Evolutionary conservation across 2,797 vertebrate genomes (phyloP).

Genomic region (Amniataba percoides): DNA sequence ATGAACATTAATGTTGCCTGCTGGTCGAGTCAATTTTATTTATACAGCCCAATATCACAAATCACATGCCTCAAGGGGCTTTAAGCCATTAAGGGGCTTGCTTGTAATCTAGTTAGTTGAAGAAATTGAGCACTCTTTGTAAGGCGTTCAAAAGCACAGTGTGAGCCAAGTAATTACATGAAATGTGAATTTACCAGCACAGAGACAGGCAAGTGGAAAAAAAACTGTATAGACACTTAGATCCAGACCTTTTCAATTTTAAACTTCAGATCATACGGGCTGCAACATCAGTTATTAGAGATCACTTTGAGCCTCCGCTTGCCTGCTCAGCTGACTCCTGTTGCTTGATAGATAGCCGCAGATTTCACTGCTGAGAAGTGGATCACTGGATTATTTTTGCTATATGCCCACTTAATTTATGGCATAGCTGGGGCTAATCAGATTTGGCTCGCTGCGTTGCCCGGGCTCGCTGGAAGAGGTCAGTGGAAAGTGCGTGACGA

Average conservation of each 20-base stretch:
- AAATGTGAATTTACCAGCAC: background rate
- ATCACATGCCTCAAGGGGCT: no score
- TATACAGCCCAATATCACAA: no score
- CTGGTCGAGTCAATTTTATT: no score
- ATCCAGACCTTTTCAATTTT: background rate
- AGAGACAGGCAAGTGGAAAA: background rate
- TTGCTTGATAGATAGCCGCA: constrained; percentile 45
- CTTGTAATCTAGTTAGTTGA: background rate
- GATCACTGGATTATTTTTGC: constrained; percentile 70
- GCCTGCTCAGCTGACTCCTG: constrained; percentile 5
- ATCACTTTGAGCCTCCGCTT: background rate
- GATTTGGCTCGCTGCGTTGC: constrained; percentile 67
- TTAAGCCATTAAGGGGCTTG: background rate
- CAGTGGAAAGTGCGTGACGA: constrained; percentile 77
- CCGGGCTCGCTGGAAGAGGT: constrained; percentile 63
- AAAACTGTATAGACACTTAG: background rate
- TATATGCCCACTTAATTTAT: constrained; percentile 72
- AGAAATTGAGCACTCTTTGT: background rate
- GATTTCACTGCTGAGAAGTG: constrained; percentile 55
- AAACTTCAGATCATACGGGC: background rate
- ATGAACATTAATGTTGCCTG: background rate
- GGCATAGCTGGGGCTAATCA: constrained; percentile 76
- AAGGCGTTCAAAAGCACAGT: background rate
- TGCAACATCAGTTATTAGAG: background rate
- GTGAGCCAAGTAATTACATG: background rate